A percentile compares a stretch with the other conserved stretches of the same genome.
phyloP scores from a whole-genome alignment of 2,113 vertebrate genomes.

The Hiodon tergisus region DNA sequence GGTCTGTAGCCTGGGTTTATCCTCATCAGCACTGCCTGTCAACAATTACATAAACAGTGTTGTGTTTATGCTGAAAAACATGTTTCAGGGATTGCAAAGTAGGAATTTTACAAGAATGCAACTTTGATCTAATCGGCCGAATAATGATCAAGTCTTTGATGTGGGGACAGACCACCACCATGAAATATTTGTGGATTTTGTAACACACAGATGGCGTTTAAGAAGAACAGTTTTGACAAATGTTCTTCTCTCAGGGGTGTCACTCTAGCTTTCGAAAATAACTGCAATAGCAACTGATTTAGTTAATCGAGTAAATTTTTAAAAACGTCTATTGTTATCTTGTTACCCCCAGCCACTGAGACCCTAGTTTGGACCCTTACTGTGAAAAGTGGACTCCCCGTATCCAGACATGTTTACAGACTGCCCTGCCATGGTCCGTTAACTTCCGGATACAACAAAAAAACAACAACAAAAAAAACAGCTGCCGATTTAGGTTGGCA shows the following conservation, averaged over 20 bases:
- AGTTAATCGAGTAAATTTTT: conserved; percentile 48
- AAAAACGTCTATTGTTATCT: conserved; percentile 40
- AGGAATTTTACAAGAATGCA: not conserved
- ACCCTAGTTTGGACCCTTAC: conserved; percentile 25
- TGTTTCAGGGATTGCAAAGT: not conserved
- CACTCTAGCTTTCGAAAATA: conserved; percentile 47
- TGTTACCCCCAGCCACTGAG: conserved; percentile 28
- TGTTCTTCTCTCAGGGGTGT: conserved; percentile 27
- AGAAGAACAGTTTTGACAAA: conserved; percentile 23
- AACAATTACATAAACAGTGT: not conserved
- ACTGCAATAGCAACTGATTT: conserved; percentile 54
- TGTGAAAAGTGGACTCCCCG: conserved; percentile 20
- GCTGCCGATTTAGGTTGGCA: not conserved
- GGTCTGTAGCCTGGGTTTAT: not conserved
- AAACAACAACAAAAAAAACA: conserved; percentile 9
- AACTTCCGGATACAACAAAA: not conserved
- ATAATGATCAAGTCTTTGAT: conserved; percentile 51
- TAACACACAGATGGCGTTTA: conserved; percentile 52
- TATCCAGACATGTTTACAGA: conserved; percentile 36
- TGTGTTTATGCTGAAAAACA: not conserved
- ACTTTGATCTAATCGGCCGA: conserved; percentile 53
- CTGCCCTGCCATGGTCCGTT: conserved; percentile 47
- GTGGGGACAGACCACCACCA: conserved; percentile 43
- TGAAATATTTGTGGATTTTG: conserved; percentile 45
- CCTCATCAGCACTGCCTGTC: not conserved